These are phyloP conservation scores for Malachius bipustulatus DNA, from an alignment of 2,888 invertebrate genomes.

Conservation along the genomic window DNA sequence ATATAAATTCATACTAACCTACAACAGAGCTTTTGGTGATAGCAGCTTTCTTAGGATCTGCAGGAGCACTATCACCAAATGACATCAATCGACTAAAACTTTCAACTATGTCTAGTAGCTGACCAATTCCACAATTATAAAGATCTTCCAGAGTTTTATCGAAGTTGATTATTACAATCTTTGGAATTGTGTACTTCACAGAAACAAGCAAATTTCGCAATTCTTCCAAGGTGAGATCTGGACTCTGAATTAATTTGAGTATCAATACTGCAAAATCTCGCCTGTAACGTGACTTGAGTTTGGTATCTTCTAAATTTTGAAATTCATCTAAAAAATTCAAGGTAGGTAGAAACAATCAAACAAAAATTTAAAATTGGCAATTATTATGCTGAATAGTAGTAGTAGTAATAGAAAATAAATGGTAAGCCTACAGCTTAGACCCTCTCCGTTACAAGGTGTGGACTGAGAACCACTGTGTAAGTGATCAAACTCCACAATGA, in stretches of 20 bases:
- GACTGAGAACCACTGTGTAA: too few relatives aligned
- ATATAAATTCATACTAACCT: constrained; percentile 37
- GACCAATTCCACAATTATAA: constrained; percentile 41
- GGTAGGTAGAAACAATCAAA: constrained; percentile 6
- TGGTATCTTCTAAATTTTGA: constrained; percentile 35
- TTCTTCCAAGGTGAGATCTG: constrained; percentile 63
- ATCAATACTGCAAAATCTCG: constrained; percentile 72
- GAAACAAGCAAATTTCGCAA: constrained; percentile 52
- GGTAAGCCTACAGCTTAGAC: too few relatives aligned
- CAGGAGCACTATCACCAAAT: constrained; percentile 16
- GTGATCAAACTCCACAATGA: too few relatives aligned
- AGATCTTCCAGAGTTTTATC: constrained; percentile 46
- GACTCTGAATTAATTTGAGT: constrained; percentile 69
- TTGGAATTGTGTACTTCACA: constrained; percentile 46
- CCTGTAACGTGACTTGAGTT: constrained; percentile 47
- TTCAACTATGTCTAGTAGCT: constrained; percentile 31
- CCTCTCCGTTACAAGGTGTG: too few relatives aligned
- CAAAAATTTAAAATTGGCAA: too few relatives aligned
- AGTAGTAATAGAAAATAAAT: too few relatives aligned
- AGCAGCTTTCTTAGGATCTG: constrained; percentile 14
- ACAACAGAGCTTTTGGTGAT: constrained; percentile 56
- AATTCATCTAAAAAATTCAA: constrained; percentile 39
- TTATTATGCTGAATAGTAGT: too few relatives aligned
- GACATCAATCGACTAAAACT: constrained; percentile 25
- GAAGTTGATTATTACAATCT: constrained; percentile 46